These are phyloP conservation scores for Protobothrops mucrosquamatus DNA, from an alignment of 2,113 vertebrate genomes.

Conservation along the genomic window DNA sequence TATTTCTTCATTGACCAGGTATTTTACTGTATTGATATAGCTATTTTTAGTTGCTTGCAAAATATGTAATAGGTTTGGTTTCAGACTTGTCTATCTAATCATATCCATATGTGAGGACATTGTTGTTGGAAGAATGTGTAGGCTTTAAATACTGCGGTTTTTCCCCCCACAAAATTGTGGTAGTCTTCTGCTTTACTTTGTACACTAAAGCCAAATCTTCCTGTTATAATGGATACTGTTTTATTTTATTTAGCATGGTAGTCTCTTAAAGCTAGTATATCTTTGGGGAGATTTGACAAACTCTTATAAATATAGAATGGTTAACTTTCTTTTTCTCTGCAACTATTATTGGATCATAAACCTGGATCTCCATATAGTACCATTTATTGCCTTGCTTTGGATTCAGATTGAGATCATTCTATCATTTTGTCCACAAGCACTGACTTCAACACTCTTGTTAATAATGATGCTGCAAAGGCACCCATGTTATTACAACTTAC, in stretches of 20 bases:
- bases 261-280: background rate
- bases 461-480: background rate
- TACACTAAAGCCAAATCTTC: background rate
- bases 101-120: background rate
- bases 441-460: background rate
- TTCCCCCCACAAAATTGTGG: background rate
- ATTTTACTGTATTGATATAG: background rate
- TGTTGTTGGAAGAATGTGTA: background rate
- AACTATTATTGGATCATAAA: background rate
- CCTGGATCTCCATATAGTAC: background rate
- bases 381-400: background rate
- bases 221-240: background rate
- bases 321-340: background rate
- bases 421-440: background rate
- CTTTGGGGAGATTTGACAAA: background rate
- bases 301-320: background rate
- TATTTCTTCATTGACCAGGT: background rate
- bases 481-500: background rate
- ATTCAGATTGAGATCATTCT: background rate
- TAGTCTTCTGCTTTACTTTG: background rate
- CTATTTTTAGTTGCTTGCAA: background rate
- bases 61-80: background rate
- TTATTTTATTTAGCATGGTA: background rate
- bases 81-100: background rate
- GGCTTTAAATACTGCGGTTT: background rate